phyloP scores from a whole-genome alignment of 2,888 invertebrate species.

The Sphaeridia pumilis region DNA sequence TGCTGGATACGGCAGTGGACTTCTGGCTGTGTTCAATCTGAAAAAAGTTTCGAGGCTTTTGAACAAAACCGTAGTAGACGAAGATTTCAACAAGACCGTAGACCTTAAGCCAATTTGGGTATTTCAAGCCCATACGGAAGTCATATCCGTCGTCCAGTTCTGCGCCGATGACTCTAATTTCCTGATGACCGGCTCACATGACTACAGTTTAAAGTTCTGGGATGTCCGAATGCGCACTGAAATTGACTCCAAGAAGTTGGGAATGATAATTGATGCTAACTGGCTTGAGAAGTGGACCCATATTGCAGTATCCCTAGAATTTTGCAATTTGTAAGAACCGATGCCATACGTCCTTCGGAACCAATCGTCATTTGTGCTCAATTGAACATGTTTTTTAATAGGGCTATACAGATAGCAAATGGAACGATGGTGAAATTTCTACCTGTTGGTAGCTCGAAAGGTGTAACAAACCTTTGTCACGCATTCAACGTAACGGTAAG shows the following conservation, averaged over 20 bases:
- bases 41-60: conserved; percentile 18
- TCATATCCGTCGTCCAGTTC: conserved; percentile 20
- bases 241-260: conserved; percentile 26
- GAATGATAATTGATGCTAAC: conserved; percentile 25
- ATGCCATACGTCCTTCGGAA: too few species aligned
- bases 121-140: conserved; percentile 20
- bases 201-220: conserved; percentile 28
- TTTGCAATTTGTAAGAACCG: conserved; percentile 8
- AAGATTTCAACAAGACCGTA: neutral
- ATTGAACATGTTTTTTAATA: neutral
- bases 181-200: conserved; percentile 25
- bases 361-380: too few species aligned
- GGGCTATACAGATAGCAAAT: neutral
- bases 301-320: conserved; percentile 16
- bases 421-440: conserved; percentile 20
- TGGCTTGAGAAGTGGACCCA: conserved; percentile 35
- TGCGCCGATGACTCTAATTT: conserved; percentile 24
- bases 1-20: conserved; percentile 26
- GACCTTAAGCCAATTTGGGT: conserved; percentile 29
- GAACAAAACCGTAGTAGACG: neutral
- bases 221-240: conserved; percentile 23
- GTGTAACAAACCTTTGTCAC: conserved; percentile 19
- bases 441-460: conserved; percentile 24
- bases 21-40: conserved; percentile 27
- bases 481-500: conserved; percentile 23